Conservation (phyloP, 2,888 invertebrate genomes). For the Thereva nobilitata region DNA sequence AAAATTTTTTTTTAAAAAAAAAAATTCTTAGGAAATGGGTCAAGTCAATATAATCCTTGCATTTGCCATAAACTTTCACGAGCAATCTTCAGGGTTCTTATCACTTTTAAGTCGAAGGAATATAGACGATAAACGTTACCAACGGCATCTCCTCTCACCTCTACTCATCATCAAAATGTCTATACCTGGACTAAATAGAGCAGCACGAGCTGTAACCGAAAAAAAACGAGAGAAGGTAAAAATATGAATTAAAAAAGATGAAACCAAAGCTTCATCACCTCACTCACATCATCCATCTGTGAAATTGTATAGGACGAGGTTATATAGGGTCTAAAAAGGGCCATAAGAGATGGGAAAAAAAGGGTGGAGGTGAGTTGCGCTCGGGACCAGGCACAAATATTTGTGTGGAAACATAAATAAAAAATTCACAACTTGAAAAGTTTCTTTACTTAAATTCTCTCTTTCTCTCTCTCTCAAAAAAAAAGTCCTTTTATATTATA, state of each 20-base stretch:
- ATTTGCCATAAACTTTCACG: conserved; percentile 16
- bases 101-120: conserved; percentile 17
- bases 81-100: conserved; percentile 6
- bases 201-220: conserved; percentile 7
- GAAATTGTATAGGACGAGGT: conserved; percentile 15
- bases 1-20: neutral
- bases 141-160: too few species aligned
- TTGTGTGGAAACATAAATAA: too few species aligned
- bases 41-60: conserved; percentile 29
- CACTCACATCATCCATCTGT: conserved; percentile 31
- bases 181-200: too few species aligned
- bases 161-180: too few species aligned
- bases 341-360: too few species aligned
- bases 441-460: too few species aligned
- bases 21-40: conserved; percentile 10
- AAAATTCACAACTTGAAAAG: too few species aligned
- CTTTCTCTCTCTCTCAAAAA: too few species aligned
- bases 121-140: too few species aligned
- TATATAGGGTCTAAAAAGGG: too few species aligned
- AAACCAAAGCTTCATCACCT: conserved; percentile 19
- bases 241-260: conserved; percentile 1
- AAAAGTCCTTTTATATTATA: conserved; percentile 14
- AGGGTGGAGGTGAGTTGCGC: too few species aligned
- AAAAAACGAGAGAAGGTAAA: conserved; percentile 11
- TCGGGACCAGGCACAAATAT: too few species aligned